Evolutionary conservation across 2,888 invertebrate genomes (phyloP), one percentile per base, ranked within the genome.

Genomic region (Coecobrya sp.): DNA sequence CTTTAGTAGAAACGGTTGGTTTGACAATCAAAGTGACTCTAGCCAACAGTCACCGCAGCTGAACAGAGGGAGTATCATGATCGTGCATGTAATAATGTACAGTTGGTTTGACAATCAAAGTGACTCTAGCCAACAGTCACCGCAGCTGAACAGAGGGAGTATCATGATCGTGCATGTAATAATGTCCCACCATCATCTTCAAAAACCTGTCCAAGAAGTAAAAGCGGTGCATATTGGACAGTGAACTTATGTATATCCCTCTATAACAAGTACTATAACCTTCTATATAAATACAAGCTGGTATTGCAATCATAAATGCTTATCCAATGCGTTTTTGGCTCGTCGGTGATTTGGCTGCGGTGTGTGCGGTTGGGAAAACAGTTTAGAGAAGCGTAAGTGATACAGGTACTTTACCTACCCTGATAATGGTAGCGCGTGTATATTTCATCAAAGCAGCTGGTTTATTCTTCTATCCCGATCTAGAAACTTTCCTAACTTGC

Each of bases 381-480:
- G 36, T 70, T 70, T 70, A 16, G 19, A 16, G 19, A 36, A 70
- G 4, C 27, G 70, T 36, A n/a, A 36, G 36, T 1, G 70, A 36
- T 70, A 70, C 36, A 36, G 36, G 30, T 70, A 70, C 36, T 30
- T 65, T 30, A 36, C 36, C 70, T n/a, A 65, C 70, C 27, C 0
- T 36, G 30, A 36, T n/a, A 70, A 30, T 36, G 36, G 70, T 70
- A 16, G 70, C 10, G 30, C 19, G 36, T n/a, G n/a, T 70, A 42
- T 73, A 45, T 73, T 45, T 45, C n/a, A 25, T 73, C 4, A 42
- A 42, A 25, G 45, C 36, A 70, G 70, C 36, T 30, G 36, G 30
- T 36, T 70, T 70, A 36, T 70, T 70, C 36, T 70, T 36, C 36
- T 30, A 70, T 70, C 70, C 36, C 36, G 36, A 70, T 70, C 70